Evolutionary conservation across 1,140 invertebrate species (phyloP), one percentile per base, ranked within the genome.

Genomic region (Papilio polytes): DNA sequence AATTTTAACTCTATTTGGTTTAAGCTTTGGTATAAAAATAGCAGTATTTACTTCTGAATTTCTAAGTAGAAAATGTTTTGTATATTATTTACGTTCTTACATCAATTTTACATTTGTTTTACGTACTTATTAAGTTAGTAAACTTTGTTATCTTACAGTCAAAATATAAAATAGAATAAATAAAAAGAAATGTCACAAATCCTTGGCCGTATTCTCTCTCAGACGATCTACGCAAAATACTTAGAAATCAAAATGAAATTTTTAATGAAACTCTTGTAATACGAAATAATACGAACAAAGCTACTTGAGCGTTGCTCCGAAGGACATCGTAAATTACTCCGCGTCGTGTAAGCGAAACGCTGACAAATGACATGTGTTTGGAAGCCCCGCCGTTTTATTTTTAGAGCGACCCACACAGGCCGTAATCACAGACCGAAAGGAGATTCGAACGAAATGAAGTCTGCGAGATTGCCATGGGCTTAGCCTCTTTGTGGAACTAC

Each of bases 331-430:
- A 84, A 89, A 91, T 91, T 91, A 86, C 90, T 87, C 81, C 80
- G 87, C 84, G 85, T 90, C 89, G 87, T 89, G 88, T 86, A 85
- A 90, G 85, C 87, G 87, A 90, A 89, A 88, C 86, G 88, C 88
- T 94, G 90, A 93, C 92, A 94, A 94, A 94, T 92, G 90, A 91
- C 90, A 94, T 92, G 88, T 94, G 90, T 91, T 88, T 86, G 87
- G 83, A 81, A 80, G 82, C 86, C 86, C 82, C 80, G 76, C 80
- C 80, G 82, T 87, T 92, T 90, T 93, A 93, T 93, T 92, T 93
- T 91, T 86, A 86, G 88, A 83, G 72, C 85, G 85, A 87, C 88
- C 86, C 88, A 89, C 87, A 87, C 87, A 84, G 80, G 80, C 80
- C 76, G 89, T 89, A 91, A 92, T 89, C 88, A 88, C 84, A 91